Base-by-base conservation (phyloP, 2,113 vertebrate species). In the Hyperopisus bebe region DNA sequence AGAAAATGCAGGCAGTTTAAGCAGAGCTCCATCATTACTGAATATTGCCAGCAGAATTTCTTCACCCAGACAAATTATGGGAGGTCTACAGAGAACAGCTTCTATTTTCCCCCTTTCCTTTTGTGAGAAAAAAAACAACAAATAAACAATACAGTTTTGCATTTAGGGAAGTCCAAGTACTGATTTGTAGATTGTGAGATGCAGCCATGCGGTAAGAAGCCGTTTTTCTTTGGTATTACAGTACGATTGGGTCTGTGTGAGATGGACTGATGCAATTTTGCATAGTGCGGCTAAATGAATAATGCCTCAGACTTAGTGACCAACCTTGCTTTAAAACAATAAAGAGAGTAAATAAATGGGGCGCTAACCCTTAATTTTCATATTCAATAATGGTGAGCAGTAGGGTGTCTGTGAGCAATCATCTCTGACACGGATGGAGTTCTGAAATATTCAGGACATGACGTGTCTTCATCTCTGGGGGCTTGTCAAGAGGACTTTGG, bases 331-430 rank as follows among this genome's bases (percentile, higher is more conserved):
- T 88, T 88, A 53, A 90, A 90, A 90, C 77, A 90, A 90, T 88
- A 89, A 88, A 88, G 50, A 48, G 89, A 90, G 82, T 88, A 90
- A 88, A 90, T 82, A 88, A 90, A 90, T 17, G 21, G 21, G 44
- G 47, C 86, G 47, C 87, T 46, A 86, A 90, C 53, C 84, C 89
- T 88, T 53, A 58, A 74, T 42, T 62, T 74, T 90, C 48, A 82
- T 88, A 88, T 88, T 90, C 74, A 88, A 47, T 90, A 88, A 88
- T 48, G 77, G 21, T 48, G 74, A 84, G 77, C 51, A 47, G 86
- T 62, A 42, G 89, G 70, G 35, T 58, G 87, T 58, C 48, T 84
- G 53, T 66, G 51, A 90, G 74, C 46, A 39, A 50, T 84, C 21
- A 31, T 66, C 70, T 85, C 74, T 66, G 77, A 84, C 87, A 85